phyloP scores from a whole-genome alignment of 2,888 invertebrate species.

The Caenorhabditis sp. region DNA sequence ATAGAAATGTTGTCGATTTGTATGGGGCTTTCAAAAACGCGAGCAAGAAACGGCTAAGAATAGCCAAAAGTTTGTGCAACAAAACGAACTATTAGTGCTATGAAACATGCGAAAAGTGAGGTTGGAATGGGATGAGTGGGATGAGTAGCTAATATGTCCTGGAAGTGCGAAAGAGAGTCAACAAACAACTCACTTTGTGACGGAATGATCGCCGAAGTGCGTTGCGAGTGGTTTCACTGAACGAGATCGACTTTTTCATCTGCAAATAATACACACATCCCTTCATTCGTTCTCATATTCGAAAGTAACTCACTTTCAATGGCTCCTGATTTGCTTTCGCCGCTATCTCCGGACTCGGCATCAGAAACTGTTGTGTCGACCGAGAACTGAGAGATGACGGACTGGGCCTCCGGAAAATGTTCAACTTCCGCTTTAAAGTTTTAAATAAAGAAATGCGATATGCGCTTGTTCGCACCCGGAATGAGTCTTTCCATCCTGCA shows the following conservation, averaged over 20 bases:
- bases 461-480: slow-evolving; percentile 15
- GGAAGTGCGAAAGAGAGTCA: slow-evolving; percentile 20
- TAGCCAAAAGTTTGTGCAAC: slow-evolving; percentile 10
- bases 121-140: neutral
- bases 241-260: slow-evolving; percentile 60
- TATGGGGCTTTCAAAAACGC: slow-evolving; percentile 25
- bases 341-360: slow-evolving; percentile 25
- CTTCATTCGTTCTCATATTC: too few relatives aligned
- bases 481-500: slow-evolving; percentile 46
- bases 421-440: slow-evolving; percentile 30
- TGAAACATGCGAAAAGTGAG: neutral
- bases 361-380: slow-evolving; percentile 41
- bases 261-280: too few relatives aligned
- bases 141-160: slow-evolving; percentile 25
- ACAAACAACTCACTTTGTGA: slow-evolving; percentile 50
- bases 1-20: slow-evolving; percentile 40
- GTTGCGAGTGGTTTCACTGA: slow-evolving; percentile 57
- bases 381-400: slow-evolving; percentile 37
- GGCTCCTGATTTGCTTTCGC: slow-evolving; percentile 17
- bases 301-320: neutral
- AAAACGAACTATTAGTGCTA: slow-evolving; percentile 2
- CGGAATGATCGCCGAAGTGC: slow-evolving; percentile 46
- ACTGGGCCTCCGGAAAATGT: slow-evolving; percentile 39
- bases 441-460: neutral
- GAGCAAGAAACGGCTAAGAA: slow-evolving; percentile 29